Conservation (phyloP, 1,140 invertebrate species). For the Nylanderia fulva region DNA sequence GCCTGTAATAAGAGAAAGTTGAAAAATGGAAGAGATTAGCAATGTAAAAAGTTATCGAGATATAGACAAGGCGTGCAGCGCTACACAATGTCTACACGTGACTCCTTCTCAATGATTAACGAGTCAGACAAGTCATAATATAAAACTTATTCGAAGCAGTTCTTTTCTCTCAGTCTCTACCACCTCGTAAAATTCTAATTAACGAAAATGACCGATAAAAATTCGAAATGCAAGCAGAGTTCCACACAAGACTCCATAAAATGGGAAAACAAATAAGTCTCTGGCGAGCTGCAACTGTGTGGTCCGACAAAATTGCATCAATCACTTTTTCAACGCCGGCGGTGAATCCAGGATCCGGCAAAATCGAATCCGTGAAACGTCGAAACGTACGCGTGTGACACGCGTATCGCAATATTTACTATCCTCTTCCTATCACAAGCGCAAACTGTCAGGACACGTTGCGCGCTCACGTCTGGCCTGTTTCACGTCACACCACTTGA, state of each 20-base stretch:
- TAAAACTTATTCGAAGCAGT: not conserved
- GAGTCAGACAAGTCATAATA: not conserved
- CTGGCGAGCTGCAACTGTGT: not conserved
- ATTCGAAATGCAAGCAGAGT: not conserved
- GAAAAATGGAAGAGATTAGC: not conserved
- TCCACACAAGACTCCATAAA: not conserved
- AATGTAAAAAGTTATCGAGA: slow-evolving; percentile 28
- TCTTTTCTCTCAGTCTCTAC: not conserved
- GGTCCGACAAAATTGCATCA: slow-evolving; percentile 13
- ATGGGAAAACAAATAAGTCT: not conserved
- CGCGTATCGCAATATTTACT: not conserved
- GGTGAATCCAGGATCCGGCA: not conserved
- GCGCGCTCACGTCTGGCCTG: slow-evolving; percentile 7
- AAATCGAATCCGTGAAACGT: not conserved
- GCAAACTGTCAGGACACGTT: slow-evolving; percentile 25
- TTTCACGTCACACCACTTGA: slow-evolving; percentile 47
- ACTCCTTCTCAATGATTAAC: not conserved
- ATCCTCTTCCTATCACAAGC: not conserved
- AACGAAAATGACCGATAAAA: not conserved
- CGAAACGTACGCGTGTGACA: not conserved
- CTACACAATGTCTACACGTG: slow-evolving; percentile 14
- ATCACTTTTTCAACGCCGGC: slow-evolving; percentile 20
- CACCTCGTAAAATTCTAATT: not conserved
- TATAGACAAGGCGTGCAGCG: not conserved
- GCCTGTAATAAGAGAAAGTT: slow-evolving; percentile 5